Conservation (phyloP, 2,797 vertebrate genomes). For the Chelidonichthys spinosus region DNA sequence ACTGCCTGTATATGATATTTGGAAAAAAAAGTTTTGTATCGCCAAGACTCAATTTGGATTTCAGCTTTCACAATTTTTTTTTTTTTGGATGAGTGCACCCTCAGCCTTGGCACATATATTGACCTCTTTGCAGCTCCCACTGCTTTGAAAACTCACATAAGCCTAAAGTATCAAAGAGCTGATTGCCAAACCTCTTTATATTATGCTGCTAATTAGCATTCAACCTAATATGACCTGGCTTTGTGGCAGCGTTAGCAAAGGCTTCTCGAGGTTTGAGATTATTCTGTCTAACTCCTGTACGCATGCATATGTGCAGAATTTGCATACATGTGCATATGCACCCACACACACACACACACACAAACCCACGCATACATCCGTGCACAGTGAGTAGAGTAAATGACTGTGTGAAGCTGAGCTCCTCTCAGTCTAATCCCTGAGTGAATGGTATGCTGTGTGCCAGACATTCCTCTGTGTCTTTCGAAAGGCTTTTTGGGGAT, state of each 20-base stretch:
- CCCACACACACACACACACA: conserved; percentile 7
- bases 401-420: conserved; percentile 72
- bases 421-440: conserved; percentile 75
- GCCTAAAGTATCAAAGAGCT: conserved; percentile 20
- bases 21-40: neutral
- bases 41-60: neutral
- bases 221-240: conserved; percentile 29
- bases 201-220: conserved; percentile 38
- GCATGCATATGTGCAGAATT: conserved; percentile 26
- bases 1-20: neutral
- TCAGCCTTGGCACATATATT: conserved; percentile 21
- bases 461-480: conserved; percentile 83
- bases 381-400: conserved; percentile 54
- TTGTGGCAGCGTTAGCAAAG: conserved; percentile 24
- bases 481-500: conserved; percentile 75
- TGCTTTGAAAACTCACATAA: conserved; percentile 28
- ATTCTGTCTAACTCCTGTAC: conserved; percentile 7
- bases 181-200: conserved; percentile 30
- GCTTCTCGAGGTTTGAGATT: conserved; percentile 10
- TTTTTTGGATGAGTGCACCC: conserved; percentile 13
- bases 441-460: conserved; percentile 81
- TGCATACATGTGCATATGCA: conserved; percentile 31
- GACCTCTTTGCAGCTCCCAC: neutral
- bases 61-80: neutral
- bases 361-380: neutral